Conservation (phyloP, 1,140 invertebrate genomes). For the Zaprionus capensis region DNA sequence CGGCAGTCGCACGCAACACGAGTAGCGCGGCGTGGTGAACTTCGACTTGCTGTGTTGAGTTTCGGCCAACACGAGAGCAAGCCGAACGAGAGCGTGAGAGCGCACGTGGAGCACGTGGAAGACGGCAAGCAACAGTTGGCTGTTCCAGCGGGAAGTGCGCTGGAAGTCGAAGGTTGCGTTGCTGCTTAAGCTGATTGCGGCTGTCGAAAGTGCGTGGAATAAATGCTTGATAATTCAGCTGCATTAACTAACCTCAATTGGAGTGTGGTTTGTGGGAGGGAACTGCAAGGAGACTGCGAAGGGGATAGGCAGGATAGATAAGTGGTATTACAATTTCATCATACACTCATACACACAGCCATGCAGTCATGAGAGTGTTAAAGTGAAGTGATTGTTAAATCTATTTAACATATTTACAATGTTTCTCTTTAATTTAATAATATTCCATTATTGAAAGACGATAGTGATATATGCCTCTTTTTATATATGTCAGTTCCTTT, state of each 20-base stretch:
- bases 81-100: not conserved
- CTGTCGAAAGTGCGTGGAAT: not conserved
- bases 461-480: too few species aligned
- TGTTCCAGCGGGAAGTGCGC: not conserved
- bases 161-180: not conserved
- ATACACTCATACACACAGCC: too few species aligned
- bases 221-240: not conserved
- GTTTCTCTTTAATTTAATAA: too few species aligned
- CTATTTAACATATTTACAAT: too few species aligned
- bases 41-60: not conserved
- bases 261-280: not conserved
- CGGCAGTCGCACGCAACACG: not conserved
- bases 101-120: not conserved
- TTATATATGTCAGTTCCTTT: too few species aligned
- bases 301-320: too few species aligned
- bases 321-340: too few species aligned
- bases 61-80: not conserved
- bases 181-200: slow-evolving; percentile 4
- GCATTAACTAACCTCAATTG: slow-evolving; percentile 2
- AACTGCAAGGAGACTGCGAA: not conserved
- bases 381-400: too few species aligned
- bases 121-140: not conserved
- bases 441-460: too few species aligned
- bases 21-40: not conserved
- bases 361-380: too few species aligned